Conservation (phyloP, 2,888 invertebrate genomes). For the Amphiduros pacificus region DNA sequence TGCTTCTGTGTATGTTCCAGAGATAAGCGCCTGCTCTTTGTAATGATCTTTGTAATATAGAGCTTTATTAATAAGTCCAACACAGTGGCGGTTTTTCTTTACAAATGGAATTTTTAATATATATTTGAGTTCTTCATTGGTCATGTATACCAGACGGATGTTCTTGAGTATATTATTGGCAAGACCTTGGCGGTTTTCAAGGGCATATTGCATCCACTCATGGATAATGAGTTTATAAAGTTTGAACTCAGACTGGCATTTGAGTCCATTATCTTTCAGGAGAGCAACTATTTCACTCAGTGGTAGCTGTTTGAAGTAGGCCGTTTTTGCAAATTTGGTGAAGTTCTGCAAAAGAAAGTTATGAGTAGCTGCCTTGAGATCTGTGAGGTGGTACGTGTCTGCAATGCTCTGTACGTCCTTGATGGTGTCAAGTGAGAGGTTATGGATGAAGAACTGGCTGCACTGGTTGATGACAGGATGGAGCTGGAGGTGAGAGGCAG, state of each 20-base stretch:
- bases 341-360: constrained; percentile 23
- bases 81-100: neutral
- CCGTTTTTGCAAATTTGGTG: constrained; percentile 18
- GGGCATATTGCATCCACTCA: constrained; percentile 21
- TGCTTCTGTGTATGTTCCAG: neutral
- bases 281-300: constrained; percentile 14
- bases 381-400: constrained; percentile 7
- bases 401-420: constrained; percentile 9
- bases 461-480: constrained; percentile 7
- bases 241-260: constrained; percentile 19
- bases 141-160: constrained; percentile 9
- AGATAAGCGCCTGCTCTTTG: neutral
- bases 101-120: constrained; percentile 1
- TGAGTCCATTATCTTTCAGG: constrained; percentile 17
- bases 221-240: constrained; percentile 16
- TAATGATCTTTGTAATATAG: neutral
- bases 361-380: constrained; percentile 5
- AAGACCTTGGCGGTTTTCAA: neutral
- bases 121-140: constrained; percentile 6
- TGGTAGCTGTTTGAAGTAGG: constrained; percentile 20
- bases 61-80: neutral
- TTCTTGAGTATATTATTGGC: constrained; percentile 4
- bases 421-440: constrained; percentile 8
- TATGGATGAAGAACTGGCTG: constrained; percentile 6
- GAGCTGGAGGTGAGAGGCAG: constrained; percentile 13